Conservation (phyloP, 2,113 vertebrate genomes). For the Oenanthe oenanthe region DNA sequence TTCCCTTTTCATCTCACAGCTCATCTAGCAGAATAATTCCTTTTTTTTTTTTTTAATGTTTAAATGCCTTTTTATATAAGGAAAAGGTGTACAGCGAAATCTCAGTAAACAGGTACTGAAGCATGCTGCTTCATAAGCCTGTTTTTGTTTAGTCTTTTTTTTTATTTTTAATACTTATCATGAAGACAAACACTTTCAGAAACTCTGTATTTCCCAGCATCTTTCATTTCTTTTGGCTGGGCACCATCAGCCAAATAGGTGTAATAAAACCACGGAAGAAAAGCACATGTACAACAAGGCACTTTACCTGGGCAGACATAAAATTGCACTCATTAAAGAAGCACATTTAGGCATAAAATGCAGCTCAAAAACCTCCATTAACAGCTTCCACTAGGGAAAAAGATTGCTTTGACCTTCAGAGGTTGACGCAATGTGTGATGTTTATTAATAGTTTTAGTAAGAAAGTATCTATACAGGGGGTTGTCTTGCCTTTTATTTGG, state of each 20-base stretch:
- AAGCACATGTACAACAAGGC: background rate
- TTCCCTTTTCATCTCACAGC: background rate
- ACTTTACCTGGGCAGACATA: slow-evolving; percentile 21
- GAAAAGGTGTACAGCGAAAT: background rate
- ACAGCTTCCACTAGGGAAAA: slow-evolving; percentile 25
- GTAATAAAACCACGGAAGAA: background rate
- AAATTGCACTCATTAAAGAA: slow-evolving; percentile 49
- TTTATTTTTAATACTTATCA: background rate
- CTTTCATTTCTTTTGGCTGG: background rate
- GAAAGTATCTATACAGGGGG: background rate
- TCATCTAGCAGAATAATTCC: background rate
- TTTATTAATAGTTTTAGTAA: slow-evolving; percentile 49
- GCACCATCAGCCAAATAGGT: background rate
- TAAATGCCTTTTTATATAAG: background rate
- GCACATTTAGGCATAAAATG: slow-evolving; percentile 31
- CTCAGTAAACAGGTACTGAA: background rate
- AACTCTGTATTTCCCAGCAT: background rate
- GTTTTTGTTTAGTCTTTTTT: background rate
- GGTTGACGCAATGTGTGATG: background rate
- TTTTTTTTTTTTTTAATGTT: background rate
- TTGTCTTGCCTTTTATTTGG: background rate
- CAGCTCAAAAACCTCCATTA: background rate
- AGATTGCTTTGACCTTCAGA: slow-evolving; percentile 65
- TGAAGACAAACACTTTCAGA: background rate
- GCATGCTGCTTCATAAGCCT: background rate